Conservation (phyloP, 2,113 vertebrate genomes). For the Barbus barbus region DNA sequence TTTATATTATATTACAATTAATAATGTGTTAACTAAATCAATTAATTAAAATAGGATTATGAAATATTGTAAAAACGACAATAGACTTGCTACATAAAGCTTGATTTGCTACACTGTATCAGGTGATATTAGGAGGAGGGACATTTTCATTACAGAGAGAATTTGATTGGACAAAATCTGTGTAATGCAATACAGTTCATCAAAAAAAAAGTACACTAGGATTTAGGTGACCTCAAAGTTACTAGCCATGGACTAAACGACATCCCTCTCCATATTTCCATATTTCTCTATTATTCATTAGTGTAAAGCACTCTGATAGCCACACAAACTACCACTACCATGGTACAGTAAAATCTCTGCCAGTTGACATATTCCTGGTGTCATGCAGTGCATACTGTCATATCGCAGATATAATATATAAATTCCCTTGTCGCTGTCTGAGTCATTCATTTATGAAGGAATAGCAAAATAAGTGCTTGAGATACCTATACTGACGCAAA, state of each 20-base stretch:
- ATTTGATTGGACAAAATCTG: not conserved
- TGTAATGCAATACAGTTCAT: not conserved
- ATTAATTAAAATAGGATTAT: not conserved
- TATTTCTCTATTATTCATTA: not conserved
- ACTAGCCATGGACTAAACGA: not conserved
- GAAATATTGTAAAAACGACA: not conserved
- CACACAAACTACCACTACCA: not conserved
- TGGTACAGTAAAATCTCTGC: not conserved
- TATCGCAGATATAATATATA: not conserved
- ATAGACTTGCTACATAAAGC: not conserved
- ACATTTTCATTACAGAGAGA: not conserved
- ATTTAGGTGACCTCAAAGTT: not conserved
- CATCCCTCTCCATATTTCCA: not conserved
- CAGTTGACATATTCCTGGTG: not conserved
- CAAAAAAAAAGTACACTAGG: not conserved
- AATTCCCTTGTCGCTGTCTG: slow-evolving; percentile 9
- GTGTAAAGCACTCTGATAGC: not conserved
- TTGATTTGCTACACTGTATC: not conserved
- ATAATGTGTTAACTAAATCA: not conserved
- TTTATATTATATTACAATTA: not conserved
- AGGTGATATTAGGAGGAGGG: not conserved
- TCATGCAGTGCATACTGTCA: not conserved
- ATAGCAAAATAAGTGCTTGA: not conserved
- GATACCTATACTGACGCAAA: slow-evolving; percentile 28
- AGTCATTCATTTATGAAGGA: slow-evolving; percentile 14